These are phyloP conservation scores for Sinosuthora webbiana DNA, from an alignment of 2,113 vertebrate genomes.

Conservation along the genomic window DNA sequence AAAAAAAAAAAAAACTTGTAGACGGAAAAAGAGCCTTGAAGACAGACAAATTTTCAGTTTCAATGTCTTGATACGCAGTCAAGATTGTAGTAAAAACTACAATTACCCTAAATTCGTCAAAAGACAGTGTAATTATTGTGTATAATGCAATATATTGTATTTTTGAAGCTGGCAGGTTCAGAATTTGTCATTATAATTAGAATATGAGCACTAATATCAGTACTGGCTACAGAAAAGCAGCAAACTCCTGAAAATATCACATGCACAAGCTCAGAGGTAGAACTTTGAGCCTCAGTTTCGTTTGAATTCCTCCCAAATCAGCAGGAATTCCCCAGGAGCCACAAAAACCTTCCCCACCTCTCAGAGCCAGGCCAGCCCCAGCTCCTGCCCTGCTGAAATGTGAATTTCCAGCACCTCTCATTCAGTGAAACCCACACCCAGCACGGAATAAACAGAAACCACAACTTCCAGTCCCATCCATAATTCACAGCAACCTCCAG, in stretches of 20 bases:
- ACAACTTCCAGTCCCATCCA: not conserved
- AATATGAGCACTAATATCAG: not conserved
- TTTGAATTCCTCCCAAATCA: not conserved
- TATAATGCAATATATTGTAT: not conserved
- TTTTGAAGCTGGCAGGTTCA: not conserved
- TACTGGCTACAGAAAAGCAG: not conserved
- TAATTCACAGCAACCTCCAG: slow-evolving; percentile 47
- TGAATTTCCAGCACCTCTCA: not conserved
- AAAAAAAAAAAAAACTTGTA: not conserved
- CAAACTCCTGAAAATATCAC: not conserved
- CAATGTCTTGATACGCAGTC: not conserved
- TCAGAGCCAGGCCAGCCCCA: not conserved
- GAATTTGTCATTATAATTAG: not conserved
- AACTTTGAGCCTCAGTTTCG: not conserved
- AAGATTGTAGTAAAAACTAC: not conserved
- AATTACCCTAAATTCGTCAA: not conserved
- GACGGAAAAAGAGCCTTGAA: not conserved
- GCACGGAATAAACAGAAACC: not conserved
- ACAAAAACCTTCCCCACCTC: slow-evolving; percentile 15
- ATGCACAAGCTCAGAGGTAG: not conserved
- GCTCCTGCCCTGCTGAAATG: not conserved
- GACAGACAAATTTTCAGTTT: not conserved
- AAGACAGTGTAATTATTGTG: not conserved
- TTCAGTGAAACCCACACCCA: not conserved
- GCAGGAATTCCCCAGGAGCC: not conserved